A percentile compares a stretch with the other conserved stretches of the same genome.
Conservation (phyloP, 92 coral and sea anemone species). For the Phymanthus crucifer region DNA sequence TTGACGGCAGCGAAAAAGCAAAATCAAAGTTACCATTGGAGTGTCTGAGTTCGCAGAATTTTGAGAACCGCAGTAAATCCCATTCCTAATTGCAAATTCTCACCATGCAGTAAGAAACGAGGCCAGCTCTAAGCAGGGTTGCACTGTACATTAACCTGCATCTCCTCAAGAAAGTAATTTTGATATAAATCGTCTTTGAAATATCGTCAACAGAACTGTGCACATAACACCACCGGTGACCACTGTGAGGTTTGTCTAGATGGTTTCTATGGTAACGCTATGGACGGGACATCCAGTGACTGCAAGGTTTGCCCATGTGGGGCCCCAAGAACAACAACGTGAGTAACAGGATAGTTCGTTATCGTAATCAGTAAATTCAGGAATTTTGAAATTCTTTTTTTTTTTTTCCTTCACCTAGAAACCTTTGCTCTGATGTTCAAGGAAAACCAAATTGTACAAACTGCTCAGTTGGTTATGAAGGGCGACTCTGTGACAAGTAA, state of each 20-base stretch:
- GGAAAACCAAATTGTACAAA: constrained; percentile 83
- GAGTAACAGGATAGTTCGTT: constrained; percentile 23
- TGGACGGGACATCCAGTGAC: constrained; percentile 88
- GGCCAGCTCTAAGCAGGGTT: no score
- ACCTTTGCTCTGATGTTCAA: constrained; percentile 66
- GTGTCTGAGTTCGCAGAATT: no score
- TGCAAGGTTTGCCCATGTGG: constrained; percentile 90
- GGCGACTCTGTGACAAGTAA: constrained; percentile 81
- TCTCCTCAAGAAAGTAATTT: neutral
- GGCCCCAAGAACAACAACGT: constrained; percentile 88
- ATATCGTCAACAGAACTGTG: constrained; percentile 68
- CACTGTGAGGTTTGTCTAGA: constrained; percentile 85
- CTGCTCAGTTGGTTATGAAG: constrained; percentile 91
- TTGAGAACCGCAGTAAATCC: no score
- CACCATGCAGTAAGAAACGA: no score
- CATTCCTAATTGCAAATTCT: no score
- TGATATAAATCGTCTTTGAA: neutral
- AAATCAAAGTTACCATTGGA: no score
- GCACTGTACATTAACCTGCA: no score
- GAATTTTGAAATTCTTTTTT: neutral
- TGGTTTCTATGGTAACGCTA: constrained; percentile 98
- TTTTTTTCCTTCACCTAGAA: constrained; percentile 24
- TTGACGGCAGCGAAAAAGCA: no score
- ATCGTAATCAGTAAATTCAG: neutral
- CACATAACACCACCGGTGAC: constrained; percentile 90